Conservation (phyloP, 2,113 vertebrate species). For the Baryphthengus martii region DNA sequence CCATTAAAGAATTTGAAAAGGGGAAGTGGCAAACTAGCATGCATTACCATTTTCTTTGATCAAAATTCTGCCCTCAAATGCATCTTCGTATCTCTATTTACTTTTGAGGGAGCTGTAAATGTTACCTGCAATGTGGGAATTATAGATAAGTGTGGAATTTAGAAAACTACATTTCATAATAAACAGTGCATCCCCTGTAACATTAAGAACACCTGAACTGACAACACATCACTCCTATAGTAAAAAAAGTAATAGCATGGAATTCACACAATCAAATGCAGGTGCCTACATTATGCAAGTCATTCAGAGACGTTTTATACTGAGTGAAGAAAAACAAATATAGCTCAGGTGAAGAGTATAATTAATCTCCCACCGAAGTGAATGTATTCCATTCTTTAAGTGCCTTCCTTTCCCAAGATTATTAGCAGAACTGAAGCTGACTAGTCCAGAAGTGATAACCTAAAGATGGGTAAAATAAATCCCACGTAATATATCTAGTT, state of each 20-base stretch:
- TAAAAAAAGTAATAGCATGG: neutral
- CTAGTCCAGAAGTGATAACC: neutral
- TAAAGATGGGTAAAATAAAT: neutral
- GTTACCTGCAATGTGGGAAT: neutral
- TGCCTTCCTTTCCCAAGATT: neutral
- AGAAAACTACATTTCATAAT: neutral
- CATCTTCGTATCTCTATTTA: neutral
- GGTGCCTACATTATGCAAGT: neutral
- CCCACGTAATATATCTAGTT: neutral
- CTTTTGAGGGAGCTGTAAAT: neutral
- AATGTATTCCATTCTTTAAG: neutral
- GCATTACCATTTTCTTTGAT: neutral
- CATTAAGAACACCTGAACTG: neutral
- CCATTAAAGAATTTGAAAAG: neutral
- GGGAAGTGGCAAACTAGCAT: neutral
- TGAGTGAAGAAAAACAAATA: neutral
- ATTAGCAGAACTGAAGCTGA: neutral
- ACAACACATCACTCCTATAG: neutral
- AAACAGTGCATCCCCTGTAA: neutral
- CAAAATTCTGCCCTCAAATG: neutral
- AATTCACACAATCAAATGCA: neutral
- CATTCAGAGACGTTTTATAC: neutral
- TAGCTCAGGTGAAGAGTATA: neutral
- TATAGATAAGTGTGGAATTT: neutral
- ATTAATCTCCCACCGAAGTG: neutral